Base-by-base conservation (phyloP, 2,888 invertebrate genomes). In the Clostera curtula region DNA sequence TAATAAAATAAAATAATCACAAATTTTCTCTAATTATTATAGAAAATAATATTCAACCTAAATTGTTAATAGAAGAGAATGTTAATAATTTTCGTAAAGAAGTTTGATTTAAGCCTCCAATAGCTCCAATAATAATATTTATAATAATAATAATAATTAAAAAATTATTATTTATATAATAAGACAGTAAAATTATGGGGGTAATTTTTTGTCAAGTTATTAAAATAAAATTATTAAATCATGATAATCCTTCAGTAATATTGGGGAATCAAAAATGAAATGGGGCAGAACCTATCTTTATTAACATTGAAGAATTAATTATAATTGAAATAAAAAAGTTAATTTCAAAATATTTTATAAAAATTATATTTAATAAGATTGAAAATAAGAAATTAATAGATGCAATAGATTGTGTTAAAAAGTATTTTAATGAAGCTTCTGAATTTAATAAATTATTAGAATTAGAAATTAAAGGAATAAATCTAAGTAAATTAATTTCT, bases 201-300 rank as follows among this genome's bases (percentile, higher is more conserved):
- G 86, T 77, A 73, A 88, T 83, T 87, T 89, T 89, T 87, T 89
- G 88, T 77, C 87, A 88, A 0, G 86, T 86, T 71, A 87, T 71
- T 74, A 88, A 59, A 54, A 88, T 68, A 52, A 87, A 63, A 35
- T 69, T 60, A 67, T 86, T 87, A 40, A 76, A 59, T 87, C 87
- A 88, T 13, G 61, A 68, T 74, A 88, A 46, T 2, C 86, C 86
- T 74, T 86, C 86, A 47, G 86, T 76, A 56, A 88, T 74, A 70
- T 82, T 84, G 0, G 86, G 86, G 11, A 86, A 88, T 83, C 87
- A 88, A 51, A 85, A 85, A 64, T 87, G 86, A 26, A 88, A 86
- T 0, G 87, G 87, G 4, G 80, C 67, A 0, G 85, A 72, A 42
- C 87, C 87, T 75, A 84, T 80, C 85, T 87, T 87, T 69, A 85